Evolutionary conservation across 2,113 vertebrate genomes (phyloP).

Genomic region (Carettochelys insculpta): DNA sequence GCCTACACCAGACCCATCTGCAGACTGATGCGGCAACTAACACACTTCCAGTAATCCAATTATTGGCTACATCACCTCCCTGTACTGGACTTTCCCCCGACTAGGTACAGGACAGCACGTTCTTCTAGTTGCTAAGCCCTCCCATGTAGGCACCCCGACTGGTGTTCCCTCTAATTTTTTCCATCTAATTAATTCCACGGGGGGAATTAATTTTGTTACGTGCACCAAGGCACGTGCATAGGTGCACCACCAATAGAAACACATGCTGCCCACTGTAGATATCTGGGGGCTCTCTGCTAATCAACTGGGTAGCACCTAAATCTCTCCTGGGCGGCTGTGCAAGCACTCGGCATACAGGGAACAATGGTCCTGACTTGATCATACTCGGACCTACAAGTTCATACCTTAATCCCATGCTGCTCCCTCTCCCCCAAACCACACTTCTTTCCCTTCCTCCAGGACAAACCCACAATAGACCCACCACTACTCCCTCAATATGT

Average conservation of each 20-base stretch:
- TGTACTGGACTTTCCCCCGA: background rate
- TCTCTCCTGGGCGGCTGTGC: too few species aligned
- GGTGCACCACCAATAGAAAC: too few species aligned
- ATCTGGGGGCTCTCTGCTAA: too few species aligned
- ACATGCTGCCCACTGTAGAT: too few species aligned
- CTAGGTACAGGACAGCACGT: too few species aligned
- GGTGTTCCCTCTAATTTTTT: too few species aligned
- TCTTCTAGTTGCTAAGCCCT: background rate
- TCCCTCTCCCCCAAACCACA: background rate
- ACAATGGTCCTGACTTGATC: background rate
- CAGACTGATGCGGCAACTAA: background rate
- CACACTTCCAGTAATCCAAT: background rate
- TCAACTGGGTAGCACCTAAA: too few species aligned
- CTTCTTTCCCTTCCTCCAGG: background rate
- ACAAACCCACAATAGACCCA: fast-evolving
- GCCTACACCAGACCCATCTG: background rate
- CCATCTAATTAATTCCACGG: too few species aligned
- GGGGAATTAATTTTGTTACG: too few species aligned
- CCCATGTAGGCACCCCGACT: too few species aligned
- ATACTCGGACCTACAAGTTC: background rate
- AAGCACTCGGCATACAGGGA: too few species aligned
- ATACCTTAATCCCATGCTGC: background rate
- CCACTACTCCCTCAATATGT: background rate
- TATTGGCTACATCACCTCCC: background rate
- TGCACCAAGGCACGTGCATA: too few species aligned